Evolutionary conservation across 2,797 vertebrate species (phyloP), one percentile per base, ranked within the genome.

Genomic region (Chelidonichthys spinosus): DNA sequence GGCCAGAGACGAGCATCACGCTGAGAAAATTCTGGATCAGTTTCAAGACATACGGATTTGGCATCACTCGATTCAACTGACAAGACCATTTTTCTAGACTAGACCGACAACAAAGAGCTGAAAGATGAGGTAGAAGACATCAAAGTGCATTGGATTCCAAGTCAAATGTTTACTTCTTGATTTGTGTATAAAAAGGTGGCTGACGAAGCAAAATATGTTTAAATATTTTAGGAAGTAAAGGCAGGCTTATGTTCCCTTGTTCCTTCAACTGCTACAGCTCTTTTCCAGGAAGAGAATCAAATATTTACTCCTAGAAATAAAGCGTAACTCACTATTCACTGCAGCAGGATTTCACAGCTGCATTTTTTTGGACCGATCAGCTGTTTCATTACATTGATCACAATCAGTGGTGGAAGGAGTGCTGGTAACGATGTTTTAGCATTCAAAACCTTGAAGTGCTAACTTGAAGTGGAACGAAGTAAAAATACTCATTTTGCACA

Each of bases 151-250:
- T 58, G 33, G 2, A 43, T 32, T 66, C 10, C 0, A 50, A 11
- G 35, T 18, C 17, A 69, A 63, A 55, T 44, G 2, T 64, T 53
- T 64, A 11, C 49, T 36, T 68, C 46, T 36, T 33, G 17, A 17
- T 63, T 25, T 25, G 25, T 25, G 25, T 25, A 25, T 25, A 25
- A 62, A 58, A 32, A 49, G 2, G 11, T 53, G 35, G 33, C 43
- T 65, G 55, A 61, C 36, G 74, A 66, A 62, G 55, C 1, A 4
- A 58, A 74, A 56, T 62, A 3, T 69, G 37, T 62, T 58, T 81
- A 11, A 52, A 59, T 52, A 39, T 74, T 75, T 79, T 6, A 80
- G 60, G 35, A 69, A 66, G 37, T 11, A 56, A 66, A 72, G 7
- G 46, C 15, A 65, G 50, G 67, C 37, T 40, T 15, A 15, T 37